Conservation (phyloP, 2,113 vertebrate species). For the Phoxinus phoxinus region DNA sequence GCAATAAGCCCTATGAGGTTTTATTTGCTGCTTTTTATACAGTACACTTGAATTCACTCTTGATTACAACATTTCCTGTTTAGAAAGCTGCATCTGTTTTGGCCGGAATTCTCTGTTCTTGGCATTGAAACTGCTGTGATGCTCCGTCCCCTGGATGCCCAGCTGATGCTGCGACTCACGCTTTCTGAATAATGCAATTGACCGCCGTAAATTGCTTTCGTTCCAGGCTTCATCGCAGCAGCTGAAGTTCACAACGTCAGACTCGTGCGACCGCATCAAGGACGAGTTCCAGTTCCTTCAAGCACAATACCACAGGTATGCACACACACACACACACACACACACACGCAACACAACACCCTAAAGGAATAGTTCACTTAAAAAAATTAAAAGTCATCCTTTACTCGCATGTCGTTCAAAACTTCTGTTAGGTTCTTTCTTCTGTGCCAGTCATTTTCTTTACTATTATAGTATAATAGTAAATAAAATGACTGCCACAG, state of each 20-base stretch:
- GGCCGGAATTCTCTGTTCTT: not conserved
- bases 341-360: not conserved
- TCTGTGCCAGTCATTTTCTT: not conserved
- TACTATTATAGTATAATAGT: not conserved
- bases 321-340: too few species aligned
- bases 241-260: constrained; percentile 97
- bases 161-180: not conserved
- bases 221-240: constrained; percentile 88
- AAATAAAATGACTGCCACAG: too few species aligned
- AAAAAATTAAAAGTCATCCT: not conserved
- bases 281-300: constrained; percentile 98
- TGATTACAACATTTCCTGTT: constrained; percentile 11
- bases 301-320: constrained; percentile 96
- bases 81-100: constrained; percentile 5
- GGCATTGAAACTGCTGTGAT: not conserved
- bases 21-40: not conserved
- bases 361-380: not conserved
- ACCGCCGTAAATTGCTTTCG: constrained; percentile 45
- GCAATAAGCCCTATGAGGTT: constrained; percentile 19
- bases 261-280: constrained; percentile 98
- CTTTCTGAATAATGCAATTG: constrained; percentile 41
- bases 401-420: not conserved
- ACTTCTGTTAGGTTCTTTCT: not conserved
- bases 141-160: not conserved
- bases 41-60: constrained; percentile 23